A percentile compares a stretch with the other conserved stretches of the same genome.
Conservation (phyloP, 2,797 vertebrate species). For the Synaphobranchus kaupii region DNA sequence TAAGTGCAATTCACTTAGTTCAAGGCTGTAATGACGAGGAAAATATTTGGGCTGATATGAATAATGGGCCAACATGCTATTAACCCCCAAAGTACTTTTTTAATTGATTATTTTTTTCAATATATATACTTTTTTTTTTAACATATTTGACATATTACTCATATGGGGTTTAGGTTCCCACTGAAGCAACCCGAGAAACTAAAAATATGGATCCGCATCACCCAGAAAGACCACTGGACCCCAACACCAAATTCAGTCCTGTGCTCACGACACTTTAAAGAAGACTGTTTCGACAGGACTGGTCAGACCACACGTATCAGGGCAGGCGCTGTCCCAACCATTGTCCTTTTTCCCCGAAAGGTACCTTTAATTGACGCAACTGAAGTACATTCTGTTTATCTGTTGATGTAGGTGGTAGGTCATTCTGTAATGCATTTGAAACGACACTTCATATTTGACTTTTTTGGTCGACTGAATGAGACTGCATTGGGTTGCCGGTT, state of each 20-base stretch:
- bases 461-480: not conserved
- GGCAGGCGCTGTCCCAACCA: constrained; percentile 58
- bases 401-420: not conserved
- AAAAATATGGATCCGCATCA: constrained; percentile 58
- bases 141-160: not conserved
- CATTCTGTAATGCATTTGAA: not conserved
- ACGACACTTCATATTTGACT: not conserved
- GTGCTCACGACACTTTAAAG: constrained; percentile 65
- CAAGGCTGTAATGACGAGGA: too few species aligned
- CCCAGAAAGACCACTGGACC: constrained; percentile 60
- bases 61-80: too few species aligned
- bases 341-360: constrained; percentile 43
- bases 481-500: not conserved
- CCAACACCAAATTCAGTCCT: constrained; percentile 62
- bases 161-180: constrained; percentile 60
- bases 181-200: constrained; percentile 50
- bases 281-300: constrained; percentile 59
- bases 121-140: not conserved
- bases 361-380: constrained; percentile 43
- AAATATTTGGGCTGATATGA: too few species aligned
- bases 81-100: too few species aligned
- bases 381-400: not conserved
- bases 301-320: constrained; percentile 46
- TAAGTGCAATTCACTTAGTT: too few species aligned
- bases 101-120: not conserved